These are phyloP conservation scores for Eclectus roratus DNA, from an alignment of 2,113 vertebrate species.

Conservation along the genomic window DNA sequence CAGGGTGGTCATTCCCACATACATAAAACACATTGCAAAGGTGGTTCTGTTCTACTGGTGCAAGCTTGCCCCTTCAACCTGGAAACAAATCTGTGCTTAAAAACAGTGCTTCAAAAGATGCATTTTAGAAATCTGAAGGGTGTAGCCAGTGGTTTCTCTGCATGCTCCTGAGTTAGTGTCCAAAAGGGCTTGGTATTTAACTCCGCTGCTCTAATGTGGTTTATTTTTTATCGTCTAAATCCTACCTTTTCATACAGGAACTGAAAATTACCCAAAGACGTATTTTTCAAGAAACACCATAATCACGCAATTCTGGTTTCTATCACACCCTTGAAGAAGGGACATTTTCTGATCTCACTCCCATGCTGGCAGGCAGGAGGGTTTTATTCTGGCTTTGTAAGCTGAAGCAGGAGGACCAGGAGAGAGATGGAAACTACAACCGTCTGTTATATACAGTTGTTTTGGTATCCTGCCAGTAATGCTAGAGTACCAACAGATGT, in stretches of 20 bases:
- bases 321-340: neutral
- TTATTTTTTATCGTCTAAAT: neutral
- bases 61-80: neutral
- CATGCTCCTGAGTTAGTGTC: neutral
- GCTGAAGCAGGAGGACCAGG: neutral
- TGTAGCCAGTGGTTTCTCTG: neutral
- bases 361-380: neutral
- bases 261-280: neutral
- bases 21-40: neutral
- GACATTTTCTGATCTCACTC: neutral
- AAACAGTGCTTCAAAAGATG: neutral
- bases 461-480: conserved; percentile 5
- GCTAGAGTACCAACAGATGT: neutral
- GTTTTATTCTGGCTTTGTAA: neutral
- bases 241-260: neutral
- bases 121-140: neutral
- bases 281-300: conserved; percentile 4
- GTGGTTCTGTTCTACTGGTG: neutral
- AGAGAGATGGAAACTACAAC: neutral
- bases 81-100: neutral
- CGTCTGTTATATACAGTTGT: neutral
- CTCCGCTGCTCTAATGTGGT: neutral
- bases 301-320: conserved; percentile 15
- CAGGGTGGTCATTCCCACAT: accelerated
- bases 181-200: neutral